Evolutionary conservation across 2,888 invertebrate genomes (phyloP).

Genomic region (Julus scanicus): DNA sequence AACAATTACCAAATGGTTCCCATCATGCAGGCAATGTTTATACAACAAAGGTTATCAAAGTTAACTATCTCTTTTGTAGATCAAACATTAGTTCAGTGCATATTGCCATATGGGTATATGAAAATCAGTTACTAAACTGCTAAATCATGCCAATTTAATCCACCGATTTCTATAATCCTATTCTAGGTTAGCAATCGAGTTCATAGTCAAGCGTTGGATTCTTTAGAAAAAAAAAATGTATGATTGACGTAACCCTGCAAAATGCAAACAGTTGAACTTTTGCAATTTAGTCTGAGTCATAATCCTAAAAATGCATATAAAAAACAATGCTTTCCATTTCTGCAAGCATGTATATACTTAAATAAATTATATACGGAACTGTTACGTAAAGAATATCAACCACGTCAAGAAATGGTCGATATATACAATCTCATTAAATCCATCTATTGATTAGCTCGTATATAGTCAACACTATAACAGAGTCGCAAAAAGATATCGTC

Average conservation of each 20-base stretch:
- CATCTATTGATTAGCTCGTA: background rate
- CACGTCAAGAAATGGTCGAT: background rate
- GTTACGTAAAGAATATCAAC: background rate
- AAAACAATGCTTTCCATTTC: background rate
- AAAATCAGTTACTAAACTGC: background rate
- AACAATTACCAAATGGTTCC: constrained; percentile 10
- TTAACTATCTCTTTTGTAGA: background rate
- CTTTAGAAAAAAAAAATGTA: background rate
- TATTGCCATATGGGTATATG: background rate
- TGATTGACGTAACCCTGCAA: too few species aligned
- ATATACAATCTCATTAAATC: background rate
- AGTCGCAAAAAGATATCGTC: background rate
- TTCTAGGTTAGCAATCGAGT: background rate
- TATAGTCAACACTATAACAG: background rate
- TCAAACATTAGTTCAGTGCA: background rate
- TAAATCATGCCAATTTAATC: constrained; percentile 19
- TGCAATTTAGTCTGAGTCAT: background rate
- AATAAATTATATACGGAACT: background rate
- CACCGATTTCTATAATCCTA: background rate
- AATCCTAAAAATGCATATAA: background rate
- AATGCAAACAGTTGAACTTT: too few species aligned
- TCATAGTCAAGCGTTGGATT: background rate
- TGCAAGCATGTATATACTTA: background rate
- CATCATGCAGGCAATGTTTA: background rate
- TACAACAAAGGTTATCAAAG: constrained; percentile 28